Evolutionary conservation across 1,140 invertebrate species (phyloP).

Genomic region (Diabrotica undecimpunctata): DNA sequence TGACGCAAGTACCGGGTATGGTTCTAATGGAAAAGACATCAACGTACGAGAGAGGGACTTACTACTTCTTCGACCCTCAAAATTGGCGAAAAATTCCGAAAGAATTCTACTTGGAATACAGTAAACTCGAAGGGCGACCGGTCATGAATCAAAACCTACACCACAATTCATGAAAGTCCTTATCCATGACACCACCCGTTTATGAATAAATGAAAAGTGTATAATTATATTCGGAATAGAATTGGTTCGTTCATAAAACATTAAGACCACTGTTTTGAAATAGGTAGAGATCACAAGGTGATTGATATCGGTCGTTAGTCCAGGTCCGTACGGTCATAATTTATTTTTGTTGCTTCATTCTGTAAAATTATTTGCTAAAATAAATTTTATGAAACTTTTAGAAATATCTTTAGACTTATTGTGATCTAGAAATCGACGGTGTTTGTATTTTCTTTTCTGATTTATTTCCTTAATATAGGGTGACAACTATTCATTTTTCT

Average conservation of each 20-base stretch:
- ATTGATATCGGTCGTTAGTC: too few relatives aligned
- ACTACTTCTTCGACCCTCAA: constrained; percentile 97
- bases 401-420: too few relatives aligned
- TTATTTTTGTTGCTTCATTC: too few relatives aligned
- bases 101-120: constrained; percentile 96
- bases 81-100: constrained; percentile 95
- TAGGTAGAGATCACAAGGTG: not conserved
- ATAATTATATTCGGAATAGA: constrained; percentile 38
- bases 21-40: constrained; percentile 89
- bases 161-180: constrained; percentile 33
- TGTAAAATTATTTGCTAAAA: too few relatives aligned
- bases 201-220: constrained; percentile 50
- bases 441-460: too few relatives aligned
- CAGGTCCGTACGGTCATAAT: too few relatives aligned
- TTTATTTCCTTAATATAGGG: too few relatives aligned
- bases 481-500: too few relatives aligned
- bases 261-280: not conserved
- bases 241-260: not conserved
- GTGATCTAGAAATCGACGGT: too few relatives aligned
- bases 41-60: constrained; percentile 95
- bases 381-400: too few relatives aligned
- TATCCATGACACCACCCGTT: constrained; percentile 36
- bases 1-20: constrained; percentile 93
- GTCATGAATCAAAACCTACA: constrained; percentile 42
- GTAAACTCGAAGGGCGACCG: constrained; percentile 91